phyloP scores from a whole-genome alignment of 1,140 invertebrate genomes.

The Hycleus phaleratus region DNA sequence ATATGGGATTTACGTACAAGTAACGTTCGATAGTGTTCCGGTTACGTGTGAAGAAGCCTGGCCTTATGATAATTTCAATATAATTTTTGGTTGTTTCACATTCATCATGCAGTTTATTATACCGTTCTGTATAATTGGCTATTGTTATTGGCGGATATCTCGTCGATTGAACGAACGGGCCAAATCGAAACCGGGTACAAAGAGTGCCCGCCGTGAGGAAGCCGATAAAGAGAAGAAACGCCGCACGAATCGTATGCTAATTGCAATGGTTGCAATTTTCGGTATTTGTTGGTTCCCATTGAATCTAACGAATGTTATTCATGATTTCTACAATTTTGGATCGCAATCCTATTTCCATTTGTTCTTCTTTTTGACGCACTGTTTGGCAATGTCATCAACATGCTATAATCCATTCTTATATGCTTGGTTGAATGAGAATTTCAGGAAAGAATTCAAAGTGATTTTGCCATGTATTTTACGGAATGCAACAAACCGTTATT shows the following conservation, averaged over 20 bases:
- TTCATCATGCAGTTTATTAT: conserved; percentile 86
- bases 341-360: conserved; percentile 73
- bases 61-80: conserved; percentile 64
- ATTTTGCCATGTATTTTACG: conserved; percentile 60
- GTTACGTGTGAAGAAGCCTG: conserved; percentile 78
- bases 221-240: conserved; percentile 61
- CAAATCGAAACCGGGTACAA: conserved; percentile 64
- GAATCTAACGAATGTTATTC: conserved; percentile 81
- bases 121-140: conserved; percentile 86
- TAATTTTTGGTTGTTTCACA: conserved; percentile 77
- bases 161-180: conserved; percentile 72
- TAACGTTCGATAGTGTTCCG: conserved; percentile 16
- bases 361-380: conserved; percentile 79
- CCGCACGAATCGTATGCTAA: conserved; percentile 87
- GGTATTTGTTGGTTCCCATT: conserved; percentile 90
- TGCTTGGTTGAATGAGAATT: conserved; percentile 96
- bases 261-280: conserved; percentile 93
- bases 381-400: conserved; percentile 87
- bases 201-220: conserved; percentile 67
- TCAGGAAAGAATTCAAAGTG: conserved; percentile 88
- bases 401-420: conserved; percentile 87
- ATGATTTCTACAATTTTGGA: conserved; percentile 61
- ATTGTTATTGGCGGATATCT: conserved; percentile 88
- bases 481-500: conserved; percentile 19
- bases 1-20: conserved; percentile 76